Evolutionary conservation across 1,140 invertebrate genomes (phyloP), one percentile per base, ranked within the genome.

Genomic region (Hypsibius dujardini): DNA sequence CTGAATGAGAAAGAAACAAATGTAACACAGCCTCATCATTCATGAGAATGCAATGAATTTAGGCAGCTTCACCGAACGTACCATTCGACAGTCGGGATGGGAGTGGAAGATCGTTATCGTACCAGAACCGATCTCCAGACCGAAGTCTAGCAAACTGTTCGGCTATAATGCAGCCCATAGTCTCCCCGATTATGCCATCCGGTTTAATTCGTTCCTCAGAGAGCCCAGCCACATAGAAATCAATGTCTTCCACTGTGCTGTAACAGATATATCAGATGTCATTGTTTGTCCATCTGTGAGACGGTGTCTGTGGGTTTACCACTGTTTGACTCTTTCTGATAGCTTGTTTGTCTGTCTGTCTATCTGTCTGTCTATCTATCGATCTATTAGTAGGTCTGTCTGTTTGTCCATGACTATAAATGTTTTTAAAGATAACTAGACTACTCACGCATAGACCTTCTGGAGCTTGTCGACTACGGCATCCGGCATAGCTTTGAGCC

Each of bases 91-190:
- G 42, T 67, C 12, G 7, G 3, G 62, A 67, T 7, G 62, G 62
- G 3, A 67, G 7, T 12, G 62, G 62, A 7, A 67, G 42, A 67
- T 45, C 42, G 42, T 67, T 67, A 71, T 80, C 79, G 72, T 79
- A 81, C 77, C 77, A 82, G 71, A 79, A 83, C 71, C 82, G 71
- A 74, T 85, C 83, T 47, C 83, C 84, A 71, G 80, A 74, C 28
- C 91, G 86, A 42, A 90, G 80, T 77, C 92, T 88, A 73, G 88
- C 81, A 81, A 95, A 95, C 80, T 96, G 92, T 72, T 92, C 90
- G 47, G 88, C 92, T 73, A 98, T 89, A 73, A 98, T 92, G 77
- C 94, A 97, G 46, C 91, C 92, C 77, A 96, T 90, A 0, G 93
- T 96, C 0, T 93, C 92, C 2, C 94, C 94, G 0, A 96, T 88